These are phyloP conservation scores for Drosophila tristis DNA, from an alignment of 1,140 invertebrate species.

Conservation along the genomic window DNA sequence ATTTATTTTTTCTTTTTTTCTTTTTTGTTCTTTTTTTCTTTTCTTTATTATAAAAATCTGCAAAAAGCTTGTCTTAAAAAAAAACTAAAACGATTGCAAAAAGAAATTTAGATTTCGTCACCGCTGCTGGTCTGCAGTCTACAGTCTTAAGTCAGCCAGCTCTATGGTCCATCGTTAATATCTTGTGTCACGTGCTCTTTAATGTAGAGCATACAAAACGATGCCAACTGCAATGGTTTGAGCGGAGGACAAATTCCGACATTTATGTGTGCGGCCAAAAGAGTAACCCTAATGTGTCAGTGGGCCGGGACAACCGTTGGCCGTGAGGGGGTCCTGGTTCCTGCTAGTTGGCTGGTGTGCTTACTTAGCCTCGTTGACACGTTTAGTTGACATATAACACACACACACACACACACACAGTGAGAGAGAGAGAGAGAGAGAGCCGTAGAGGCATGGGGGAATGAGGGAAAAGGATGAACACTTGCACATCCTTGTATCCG, in stretches of 20 bases:
- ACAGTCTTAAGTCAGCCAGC: too few species aligned
- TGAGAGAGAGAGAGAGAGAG: neutral
- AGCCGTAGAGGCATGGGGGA: neutral
- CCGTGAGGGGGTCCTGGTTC: slow-evolving; percentile 37
- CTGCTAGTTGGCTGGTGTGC: slow-evolving; percentile 65
- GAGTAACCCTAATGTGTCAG: slow-evolving; percentile 74
- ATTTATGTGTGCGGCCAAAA: slow-evolving; percentile 66
- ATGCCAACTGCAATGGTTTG: slow-evolving; percentile 30
- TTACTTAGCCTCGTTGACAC: slow-evolving; percentile 76
- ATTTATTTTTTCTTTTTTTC: too few species aligned
- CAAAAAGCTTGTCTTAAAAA: too few species aligned
- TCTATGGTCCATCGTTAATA: too few species aligned
- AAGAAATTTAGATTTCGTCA: too few species aligned
- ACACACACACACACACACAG: slow-evolving; percentile 22
- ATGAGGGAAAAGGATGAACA: slow-evolving; percentile 19
- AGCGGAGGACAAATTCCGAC: slow-evolving; percentile 22
- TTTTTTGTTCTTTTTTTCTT: too few species aligned
- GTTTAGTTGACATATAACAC: slow-evolving; percentile 71
- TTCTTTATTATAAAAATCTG: too few species aligned
- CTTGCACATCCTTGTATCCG: slow-evolving; percentile 7
- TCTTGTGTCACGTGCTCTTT: too few species aligned
- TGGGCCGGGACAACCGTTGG: slow-evolving; percentile 32
- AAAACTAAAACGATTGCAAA: too few species aligned
- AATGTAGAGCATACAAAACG: too few species aligned
- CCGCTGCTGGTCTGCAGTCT: too few species aligned